phyloP scores from a whole-genome alignment of 2,113 vertebrate genomes.

The Brienomyrus brachyistius region DNA sequence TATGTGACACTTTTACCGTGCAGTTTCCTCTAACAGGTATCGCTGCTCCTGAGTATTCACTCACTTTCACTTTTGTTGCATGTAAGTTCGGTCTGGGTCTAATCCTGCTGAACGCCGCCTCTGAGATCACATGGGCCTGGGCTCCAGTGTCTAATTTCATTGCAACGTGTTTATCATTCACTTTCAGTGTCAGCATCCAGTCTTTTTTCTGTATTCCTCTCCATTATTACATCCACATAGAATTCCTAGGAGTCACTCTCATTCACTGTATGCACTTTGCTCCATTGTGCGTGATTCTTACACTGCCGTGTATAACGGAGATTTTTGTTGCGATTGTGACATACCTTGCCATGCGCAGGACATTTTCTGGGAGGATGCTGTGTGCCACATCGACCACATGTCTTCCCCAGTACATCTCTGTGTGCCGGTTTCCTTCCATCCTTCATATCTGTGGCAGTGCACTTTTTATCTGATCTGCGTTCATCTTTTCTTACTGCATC shows the following conservation, averaged over 20 bases:
- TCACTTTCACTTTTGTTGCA: background rate
- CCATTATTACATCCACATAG: background rate
- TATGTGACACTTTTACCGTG: background rate
- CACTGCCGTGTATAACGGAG: conserved; percentile 15
- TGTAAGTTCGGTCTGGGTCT: background rate
- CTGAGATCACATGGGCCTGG: background rate
- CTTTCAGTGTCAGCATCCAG: background rate
- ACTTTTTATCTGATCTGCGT: background rate
- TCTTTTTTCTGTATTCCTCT: background rate
- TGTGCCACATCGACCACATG: conserved; percentile 17
- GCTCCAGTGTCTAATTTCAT: background rate
- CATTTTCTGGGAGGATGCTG: conserved; percentile 16
- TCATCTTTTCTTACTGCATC: background rate
- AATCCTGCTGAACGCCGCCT: background rate
- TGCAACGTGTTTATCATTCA: background rate
- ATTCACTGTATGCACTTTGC: background rate
- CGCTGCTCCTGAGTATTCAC: background rate
- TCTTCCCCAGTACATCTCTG: background rate
- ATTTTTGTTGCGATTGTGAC: background rate
- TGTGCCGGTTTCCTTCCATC: background rate
- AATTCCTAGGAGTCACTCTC: background rate
- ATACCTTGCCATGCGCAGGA: conserved; percentile 23
- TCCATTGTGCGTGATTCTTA: background rate
- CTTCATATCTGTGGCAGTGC: background rate
- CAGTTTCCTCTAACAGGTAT: background rate